Base-by-base conservation (phyloP, 1,140 invertebrate genomes). In the Notospermus geniculatus region DNA sequence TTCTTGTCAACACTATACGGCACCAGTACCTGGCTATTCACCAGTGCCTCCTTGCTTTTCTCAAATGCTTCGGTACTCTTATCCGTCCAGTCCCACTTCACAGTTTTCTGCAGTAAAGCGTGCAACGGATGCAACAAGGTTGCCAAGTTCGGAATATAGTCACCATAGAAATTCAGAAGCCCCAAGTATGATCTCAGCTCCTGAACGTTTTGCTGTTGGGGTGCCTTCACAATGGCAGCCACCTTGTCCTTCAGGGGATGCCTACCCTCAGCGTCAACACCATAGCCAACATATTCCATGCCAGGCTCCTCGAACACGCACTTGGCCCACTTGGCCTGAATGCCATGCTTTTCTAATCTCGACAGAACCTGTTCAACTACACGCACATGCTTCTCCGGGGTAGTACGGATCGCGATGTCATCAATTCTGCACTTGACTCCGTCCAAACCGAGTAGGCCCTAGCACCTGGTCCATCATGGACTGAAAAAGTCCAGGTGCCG, bases 1-100 rank as follows among this genome's bases (percentile, higher is more conserved):
- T 64, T 65, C 36, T 60, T 46, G 22, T 66, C 62, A 30, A 64
- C 67, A 60, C 76, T 64, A 57, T 60, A 77, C 52, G 70, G 71
- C 5, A 60, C 57, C 29, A 79, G 65, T 5, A 75, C 59, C 13
- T 60, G 57, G 9, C 65, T 64, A 25, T 39, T 57, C 9, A 25
- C 15, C 2, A 64, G 43, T n/a, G 11, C n/a, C 29, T 54, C 19
- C 25, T 63, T 52, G 28, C 7, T 23, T 19, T 67, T 54, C 5
- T 59, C 57, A 57, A 53, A 64, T 5, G 61, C 59, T 15, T 54
- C 23, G 7, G 60, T 5, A 59, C 43, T 28, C 30, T 30, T 41
- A 2, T 36, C 17, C 2, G 67, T 53, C 65, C 65, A 67, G 1
- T 54, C 53, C 61, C 58, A 64, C 9, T 29, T 23, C 4, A 41